Evolutionary conservation across 2,888 invertebrate species (phyloP), one percentile per base, ranked within the genome.

Genomic region (Ophonus ardosiacus): DNA sequence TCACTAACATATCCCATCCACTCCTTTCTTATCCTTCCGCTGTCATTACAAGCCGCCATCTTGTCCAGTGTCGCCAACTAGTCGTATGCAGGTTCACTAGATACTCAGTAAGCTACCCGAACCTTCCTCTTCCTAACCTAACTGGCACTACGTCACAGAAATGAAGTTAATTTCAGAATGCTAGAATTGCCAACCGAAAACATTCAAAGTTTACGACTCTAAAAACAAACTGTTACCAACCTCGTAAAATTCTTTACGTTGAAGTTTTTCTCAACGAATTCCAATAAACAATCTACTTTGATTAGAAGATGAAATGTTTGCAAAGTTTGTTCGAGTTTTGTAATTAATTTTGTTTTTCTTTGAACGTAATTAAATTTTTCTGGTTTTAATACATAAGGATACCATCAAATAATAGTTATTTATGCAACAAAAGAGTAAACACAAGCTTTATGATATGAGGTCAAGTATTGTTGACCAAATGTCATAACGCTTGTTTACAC

Each of bases 141-240:
- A 74, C 71, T 68, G 71, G 17, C 71, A 43, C 18, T 21, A 68
- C 40, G 68, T 40, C 68, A 40, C 68, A 38, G 68, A 31, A 17
- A 74, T 74, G 71, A 74, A 43, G 71, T 74, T 74, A 74, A 31
- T 31, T 31, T 7, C 40, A 17, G 68, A 71, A 71, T 71, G 38
- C 40, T 10, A 43, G 71, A 40, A 74, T 74, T 43, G 71, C 43
- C 43, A 43, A 43, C 71, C 71, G 40, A 18, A 74, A 74, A 40
- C 71, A 74, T 74, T 74, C 63, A 18, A 18, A 61, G 71, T 74
- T 80, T 80, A 61, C 43, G 80, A 80, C 80, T 80, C 40, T 80
- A 63, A 80, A 80, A 63, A 63, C 80, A 80, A 80, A 80, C 80
- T 80, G 80, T 80, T 80, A 80, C 80, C 80, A 63, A 63, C 80